phyloP scores from a whole-genome alignment of 2,113 vertebrate species.

The Malurus cyaneus region DNA sequence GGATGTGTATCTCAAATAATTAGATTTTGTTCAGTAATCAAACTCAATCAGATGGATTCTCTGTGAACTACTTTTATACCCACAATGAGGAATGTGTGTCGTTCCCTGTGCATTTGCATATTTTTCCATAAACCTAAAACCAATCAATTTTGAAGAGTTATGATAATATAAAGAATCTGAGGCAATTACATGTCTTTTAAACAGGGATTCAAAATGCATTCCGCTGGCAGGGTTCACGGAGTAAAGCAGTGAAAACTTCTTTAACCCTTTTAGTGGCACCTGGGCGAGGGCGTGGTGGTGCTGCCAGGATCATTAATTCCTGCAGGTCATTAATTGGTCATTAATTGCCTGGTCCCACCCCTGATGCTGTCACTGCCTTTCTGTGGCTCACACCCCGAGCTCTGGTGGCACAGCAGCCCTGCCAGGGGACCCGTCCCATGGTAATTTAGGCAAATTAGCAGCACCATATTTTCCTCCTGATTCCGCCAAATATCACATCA shows the following conservation, averaged over 20 bases:
- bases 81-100: conserved; percentile 67
- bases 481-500: not conserved
- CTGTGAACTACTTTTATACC: conserved; percentile 72
- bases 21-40: conserved; percentile 80
- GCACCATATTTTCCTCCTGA: not conserved
- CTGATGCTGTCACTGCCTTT: not conserved
- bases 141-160: conserved; percentile 84
- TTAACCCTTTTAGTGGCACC: conserved; percentile 68
- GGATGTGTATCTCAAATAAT: conserved; percentile 70
- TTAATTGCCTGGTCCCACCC: not conserved
- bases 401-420: not conserved
- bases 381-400: accelerated
- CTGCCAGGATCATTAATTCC: not conserved
- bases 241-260: conserved; percentile 62
- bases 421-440: not conserved
- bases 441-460: not conserved
- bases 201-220: conserved; percentile 72
- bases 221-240: conserved; percentile 26
- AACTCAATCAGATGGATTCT: conserved; percentile 75
- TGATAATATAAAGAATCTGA: conserved; percentile 82
- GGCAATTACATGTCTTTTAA: conserved; percentile 80
- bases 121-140: conserved; percentile 84
- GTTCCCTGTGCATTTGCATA: conserved; percentile 73
- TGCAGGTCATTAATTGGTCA: not conserved
- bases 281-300: not conserved